Evolutionary conservation across 2,113 vertebrate genomes (phyloP).

Genomic region (Trichomycterus rosablanca): DNA sequence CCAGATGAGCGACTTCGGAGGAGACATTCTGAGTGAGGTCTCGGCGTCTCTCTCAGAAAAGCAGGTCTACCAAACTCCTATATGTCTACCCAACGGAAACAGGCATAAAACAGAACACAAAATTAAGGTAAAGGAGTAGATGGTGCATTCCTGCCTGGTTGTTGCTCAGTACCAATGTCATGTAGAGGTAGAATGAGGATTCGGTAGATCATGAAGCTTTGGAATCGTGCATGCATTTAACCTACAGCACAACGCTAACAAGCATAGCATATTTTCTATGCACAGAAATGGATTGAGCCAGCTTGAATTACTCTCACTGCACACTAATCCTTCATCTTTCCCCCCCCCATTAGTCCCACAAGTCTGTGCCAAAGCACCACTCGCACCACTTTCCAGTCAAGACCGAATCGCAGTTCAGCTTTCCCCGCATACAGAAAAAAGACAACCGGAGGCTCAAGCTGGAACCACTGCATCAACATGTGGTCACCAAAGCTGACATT

Average conservation of each 20-base stretch:
- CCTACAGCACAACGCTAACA: too few relatives aligned
- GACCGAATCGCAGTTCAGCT: conserved; percentile 72
- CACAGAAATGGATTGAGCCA: too few relatives aligned
- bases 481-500: conserved; percentile 81
- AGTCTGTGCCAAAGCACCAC: conserved; percentile 62
- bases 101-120: conserved; percentile 83
- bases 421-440: conserved; percentile 82
- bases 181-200: too few relatives aligned
- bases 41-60: conserved; percentile 81
- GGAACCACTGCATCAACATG: conserved; percentile 69
- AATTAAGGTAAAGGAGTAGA: conserved; percentile 69
- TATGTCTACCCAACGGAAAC: conserved; percentile 75
- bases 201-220: too few relatives aligned
- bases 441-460: conserved; percentile 78
- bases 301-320: neutral
- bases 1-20: conserved; percentile 85
- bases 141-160: too few relatives aligned
- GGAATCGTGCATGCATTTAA: too few relatives aligned
- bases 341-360: conserved; percentile 42
- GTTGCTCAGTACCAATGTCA: too few relatives aligned
- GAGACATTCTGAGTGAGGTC: conserved; percentile 83
- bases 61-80: conserved; percentile 67
- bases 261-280: too few relatives aligned
- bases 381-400: conserved; percentile 76
- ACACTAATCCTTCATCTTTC: neutral